Conservation (phyloP, 2,797 vertebrate species). For the Bucorvus abyssinicus region DNA sequence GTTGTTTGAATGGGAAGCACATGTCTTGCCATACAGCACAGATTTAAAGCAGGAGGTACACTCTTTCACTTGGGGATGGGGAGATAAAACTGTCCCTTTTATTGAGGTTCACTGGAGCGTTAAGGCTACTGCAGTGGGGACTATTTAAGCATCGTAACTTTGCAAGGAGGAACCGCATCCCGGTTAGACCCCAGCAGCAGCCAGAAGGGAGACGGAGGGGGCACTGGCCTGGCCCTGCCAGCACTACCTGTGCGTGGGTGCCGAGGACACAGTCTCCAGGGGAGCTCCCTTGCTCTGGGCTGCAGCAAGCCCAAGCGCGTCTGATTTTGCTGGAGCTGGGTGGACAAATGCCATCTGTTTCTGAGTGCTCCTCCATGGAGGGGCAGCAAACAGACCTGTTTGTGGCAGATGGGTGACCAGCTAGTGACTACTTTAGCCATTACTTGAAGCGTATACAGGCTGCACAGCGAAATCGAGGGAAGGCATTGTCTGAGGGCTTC, state of each 20-base stretch:
- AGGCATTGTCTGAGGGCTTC: not conserved
- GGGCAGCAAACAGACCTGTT: not conserved
- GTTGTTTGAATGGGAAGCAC: not conserved
- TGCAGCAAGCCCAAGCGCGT: not conserved
- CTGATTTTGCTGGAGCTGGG: not conserved
- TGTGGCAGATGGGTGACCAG: accelerated
- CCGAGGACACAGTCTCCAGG: not conserved
- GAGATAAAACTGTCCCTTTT: accelerated
- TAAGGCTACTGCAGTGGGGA: not conserved
- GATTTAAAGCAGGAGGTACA: accelerated
- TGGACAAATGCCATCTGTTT: not conserved
- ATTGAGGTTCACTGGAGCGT: not conserved
- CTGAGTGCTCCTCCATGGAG: not conserved
- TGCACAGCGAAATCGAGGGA: too few species aligned
- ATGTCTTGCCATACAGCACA: not conserved
- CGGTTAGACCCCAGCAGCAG: not conserved
- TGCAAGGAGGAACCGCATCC: accelerated
- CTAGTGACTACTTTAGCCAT: not conserved
- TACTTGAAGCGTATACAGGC: accelerated
- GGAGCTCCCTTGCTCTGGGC: too few species aligned
- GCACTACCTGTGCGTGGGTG: accelerated
- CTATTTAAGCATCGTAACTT: not conserved
- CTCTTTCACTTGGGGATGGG: not conserved
- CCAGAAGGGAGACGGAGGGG: accelerated
- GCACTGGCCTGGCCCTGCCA: not conserved